Evolutionary conservation across 37 sponge, comb jelly and placozoan species (phyloP).

Genomic region (Hormiphora californensis): DNA sequence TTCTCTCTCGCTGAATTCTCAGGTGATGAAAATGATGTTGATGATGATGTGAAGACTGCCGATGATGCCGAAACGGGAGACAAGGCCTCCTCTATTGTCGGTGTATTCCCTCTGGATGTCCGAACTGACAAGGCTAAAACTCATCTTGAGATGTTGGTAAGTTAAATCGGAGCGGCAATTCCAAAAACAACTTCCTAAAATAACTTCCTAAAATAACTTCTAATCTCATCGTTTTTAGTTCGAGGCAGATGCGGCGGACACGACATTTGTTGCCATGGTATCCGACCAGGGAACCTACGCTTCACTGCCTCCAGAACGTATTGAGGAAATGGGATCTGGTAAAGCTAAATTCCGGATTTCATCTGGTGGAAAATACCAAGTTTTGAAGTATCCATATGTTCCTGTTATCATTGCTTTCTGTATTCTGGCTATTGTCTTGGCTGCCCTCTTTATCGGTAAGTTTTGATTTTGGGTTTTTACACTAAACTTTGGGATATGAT

Average conservation of each 20-base stretch:
- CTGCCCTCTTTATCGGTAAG: background rate
- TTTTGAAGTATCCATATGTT: background rate
- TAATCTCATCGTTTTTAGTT: background rate
- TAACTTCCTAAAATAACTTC: background rate
- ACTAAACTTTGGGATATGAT: no score
- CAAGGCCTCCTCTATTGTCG: background rate
- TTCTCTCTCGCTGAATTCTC: no score
- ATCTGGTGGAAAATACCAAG: background rate
- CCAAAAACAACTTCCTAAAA: background rate
- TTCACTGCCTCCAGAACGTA: background rate
- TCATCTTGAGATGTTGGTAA: background rate
- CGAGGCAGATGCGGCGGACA: background rate
- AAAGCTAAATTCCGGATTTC: background rate
- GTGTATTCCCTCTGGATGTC: background rate
- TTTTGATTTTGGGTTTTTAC: no score
- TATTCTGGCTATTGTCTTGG: background rate
- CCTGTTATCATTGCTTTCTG: constrained; percentile 28
- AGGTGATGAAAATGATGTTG: no score
- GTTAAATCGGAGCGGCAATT: background rate
- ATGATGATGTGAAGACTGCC: background rate
- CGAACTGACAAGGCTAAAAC: background rate
- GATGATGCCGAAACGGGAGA: background rate
- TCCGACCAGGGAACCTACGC: constrained; percentile 22
- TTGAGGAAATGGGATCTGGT: background rate
- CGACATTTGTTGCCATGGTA: constrained; percentile 19